phyloP scores from a whole-genome alignment of 2,888 invertebrate genomes.

The Psococerastis gibbosa region DNA sequence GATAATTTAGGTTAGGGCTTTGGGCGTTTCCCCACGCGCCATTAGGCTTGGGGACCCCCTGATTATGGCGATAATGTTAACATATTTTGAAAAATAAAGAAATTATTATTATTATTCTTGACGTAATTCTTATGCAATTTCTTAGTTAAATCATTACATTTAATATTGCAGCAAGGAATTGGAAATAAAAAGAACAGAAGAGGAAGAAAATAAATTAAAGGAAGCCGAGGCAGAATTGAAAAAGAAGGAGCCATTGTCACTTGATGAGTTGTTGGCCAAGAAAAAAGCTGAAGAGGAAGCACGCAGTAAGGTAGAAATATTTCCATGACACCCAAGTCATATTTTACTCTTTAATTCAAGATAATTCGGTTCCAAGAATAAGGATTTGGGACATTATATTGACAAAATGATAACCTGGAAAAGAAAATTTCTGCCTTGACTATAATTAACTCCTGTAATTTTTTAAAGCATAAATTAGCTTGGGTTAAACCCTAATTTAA shows the following conservation, averaged over 20 bases:
- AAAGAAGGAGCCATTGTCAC: conserved; percentile 73
- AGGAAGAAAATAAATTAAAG: conserved; percentile 25
- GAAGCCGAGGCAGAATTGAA: conserved; percentile 20
- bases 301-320: conserved; percentile 62
- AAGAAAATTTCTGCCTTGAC: conserved; percentile 4
- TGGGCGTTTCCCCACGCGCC: too few species aligned
- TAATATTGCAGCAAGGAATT: not conserved
- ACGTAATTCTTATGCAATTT: not conserved
- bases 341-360: not conserved
- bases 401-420: not conserved
- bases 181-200: not conserved
- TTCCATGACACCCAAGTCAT: too few species aligned
- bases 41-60: too few species aligned
- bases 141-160: not conserved
- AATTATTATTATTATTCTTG: not conserved
- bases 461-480: too few species aligned
- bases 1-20: too few species aligned
- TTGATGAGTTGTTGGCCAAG: conserved; percentile 88
- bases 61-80: not conserved
- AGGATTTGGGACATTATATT: too few species aligned
- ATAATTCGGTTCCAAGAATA: not conserved
- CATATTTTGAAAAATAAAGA: too few species aligned
- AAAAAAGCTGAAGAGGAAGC: conserved; percentile 93
- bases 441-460: too few species aligned
- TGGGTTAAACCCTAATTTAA: too few species aligned